Evolutionary conservation across 2,113 vertebrate genomes (phyloP), one percentile per base, ranked within the genome.

Genomic region (Phocoena phocoena): DNA sequence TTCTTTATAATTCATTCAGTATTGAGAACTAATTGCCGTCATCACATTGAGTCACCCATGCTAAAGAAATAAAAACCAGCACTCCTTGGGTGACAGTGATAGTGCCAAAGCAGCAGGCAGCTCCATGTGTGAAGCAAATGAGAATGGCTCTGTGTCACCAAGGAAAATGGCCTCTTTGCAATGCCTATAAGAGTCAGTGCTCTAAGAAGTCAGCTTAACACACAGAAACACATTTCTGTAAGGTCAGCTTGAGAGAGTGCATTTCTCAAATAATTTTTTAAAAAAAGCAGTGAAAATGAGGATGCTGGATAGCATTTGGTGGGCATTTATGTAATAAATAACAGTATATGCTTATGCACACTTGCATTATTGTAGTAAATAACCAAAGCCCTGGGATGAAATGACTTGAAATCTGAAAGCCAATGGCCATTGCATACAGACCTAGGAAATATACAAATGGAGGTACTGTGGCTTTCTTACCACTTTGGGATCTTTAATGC

Each of bases 21-120:
- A n/a, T 84, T 97, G 96, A 85, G 74, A 89, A 81, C 93, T 97
- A 96, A 98, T 98, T 96, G 92, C n/a, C 13, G 0, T 31, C 73
- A 74, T 87, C 15, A 36, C 83, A 73, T 63, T 79, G 89, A 96
- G 81, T 97, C 82, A 60, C 33, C 14, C 20, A 6, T 8, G 2
- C 44, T 77, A 41, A 36, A 60, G 28, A 92, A 98, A 50, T 77
- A 88, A 91, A 90, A 92, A 21, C 36, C 77, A 47, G 3, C 31
- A 76, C 20, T 26, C 7, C 1, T 6, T 25, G 8, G 4, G 63
- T 90, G 86, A 62, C 81, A 93, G 8, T 23, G 38, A 33, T 0
- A 17, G 83, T 33, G 65, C 23, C 36, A 50, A 47, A 47, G 26
- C 67, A 73, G 63, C n/a, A 28, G 84, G 63, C 31, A 85, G 41